phyloP scores from a whole-genome alignment of 2,113 vertebrate species.

The Ammodytes dubius region DNA sequence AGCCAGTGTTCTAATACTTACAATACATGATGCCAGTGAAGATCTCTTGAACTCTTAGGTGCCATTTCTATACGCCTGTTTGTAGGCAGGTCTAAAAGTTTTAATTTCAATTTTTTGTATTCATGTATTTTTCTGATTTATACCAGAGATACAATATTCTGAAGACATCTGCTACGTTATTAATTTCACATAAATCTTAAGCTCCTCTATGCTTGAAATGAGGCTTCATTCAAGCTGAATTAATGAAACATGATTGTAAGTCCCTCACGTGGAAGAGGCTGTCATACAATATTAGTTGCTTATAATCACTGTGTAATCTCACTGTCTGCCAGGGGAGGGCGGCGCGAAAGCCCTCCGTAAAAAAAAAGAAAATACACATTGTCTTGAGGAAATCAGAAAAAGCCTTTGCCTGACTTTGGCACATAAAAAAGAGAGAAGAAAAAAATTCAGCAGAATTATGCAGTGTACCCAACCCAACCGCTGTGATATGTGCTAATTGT shows the following conservation, averaged over 20 bases:
- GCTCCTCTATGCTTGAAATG: constrained; percentile 96
- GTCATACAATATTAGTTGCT: constrained; percentile 95
- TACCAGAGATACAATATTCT: constrained; percentile 90
- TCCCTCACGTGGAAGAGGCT: constrained; percentile 93
- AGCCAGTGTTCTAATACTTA: constrained; percentile 89
- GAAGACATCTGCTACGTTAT: constrained; percentile 99
- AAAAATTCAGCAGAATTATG: constrained; percentile 39
- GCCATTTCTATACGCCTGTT: constrained; percentile 83
- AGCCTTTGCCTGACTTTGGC: constrained; percentile 88
- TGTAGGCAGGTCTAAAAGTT: constrained; percentile 81
- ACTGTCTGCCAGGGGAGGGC: constrained; percentile 91
- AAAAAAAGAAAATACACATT: constrained; percentile 86
- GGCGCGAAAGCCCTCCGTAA: constrained; percentile 87
- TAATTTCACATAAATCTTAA: constrained; percentile 99
- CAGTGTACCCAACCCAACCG: constrained; percentile 55
- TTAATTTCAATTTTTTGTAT: constrained; percentile 42
- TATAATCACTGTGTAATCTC: constrained; percentile 97
- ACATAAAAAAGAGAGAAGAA: constrained; percentile 90
- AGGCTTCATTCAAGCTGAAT: constrained; percentile 97
- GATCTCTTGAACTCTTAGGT: constrained; percentile 85
- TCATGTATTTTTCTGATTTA: constrained; percentile 84
- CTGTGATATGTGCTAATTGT: constrained; percentile 73
- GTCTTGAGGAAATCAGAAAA: constrained; percentile 91
- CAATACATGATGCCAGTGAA: constrained; percentile 84
- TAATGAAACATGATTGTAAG: constrained; percentile 99